phyloP scores from a whole-genome alignment of 2,797 vertebrate species.

The Pipistrellus nathusii region DNA sequence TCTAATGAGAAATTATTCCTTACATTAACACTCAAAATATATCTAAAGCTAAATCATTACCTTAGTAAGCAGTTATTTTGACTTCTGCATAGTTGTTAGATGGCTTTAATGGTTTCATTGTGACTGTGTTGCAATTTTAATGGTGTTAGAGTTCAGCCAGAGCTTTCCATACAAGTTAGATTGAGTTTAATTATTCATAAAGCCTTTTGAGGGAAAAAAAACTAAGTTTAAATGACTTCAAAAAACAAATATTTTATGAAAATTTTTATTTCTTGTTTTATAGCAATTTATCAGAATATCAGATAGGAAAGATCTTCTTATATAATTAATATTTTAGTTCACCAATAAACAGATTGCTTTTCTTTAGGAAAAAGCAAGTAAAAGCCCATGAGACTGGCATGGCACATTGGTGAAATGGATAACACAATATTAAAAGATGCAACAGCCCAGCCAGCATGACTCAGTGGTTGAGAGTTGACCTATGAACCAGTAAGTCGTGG shows the following conservation, averaged over 20 bases:
- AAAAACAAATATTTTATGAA: slow-evolving; percentile 26
- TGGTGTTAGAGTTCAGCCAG: neutral
- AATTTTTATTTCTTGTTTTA: neutral
- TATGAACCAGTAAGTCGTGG: no score
- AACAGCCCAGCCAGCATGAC: neutral
- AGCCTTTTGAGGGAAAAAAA: slow-evolving; percentile 23
- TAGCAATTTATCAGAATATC: neutral
- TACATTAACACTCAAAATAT: neutral
- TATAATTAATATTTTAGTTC: neutral
- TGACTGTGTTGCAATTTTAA: neutral
- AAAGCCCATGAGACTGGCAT: neutral
- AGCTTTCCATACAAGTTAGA: neutral
- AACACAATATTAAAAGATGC: neutral
- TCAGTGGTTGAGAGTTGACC: no score
- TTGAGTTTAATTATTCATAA: slow-evolving; percentile 8
- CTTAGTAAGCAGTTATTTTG: neutral
- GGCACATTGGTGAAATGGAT: neutral
- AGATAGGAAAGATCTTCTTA: neutral
- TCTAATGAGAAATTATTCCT: neutral
- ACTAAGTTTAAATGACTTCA: neutral
- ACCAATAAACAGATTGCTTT: neutral
- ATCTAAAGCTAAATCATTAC: neutral
- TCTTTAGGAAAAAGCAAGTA: neutral
- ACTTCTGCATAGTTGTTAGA: neutral
- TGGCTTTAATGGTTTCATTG: neutral